Conservation (phyloP, 1,140 invertebrate species). For the Diachasma alloeum region DNA sequence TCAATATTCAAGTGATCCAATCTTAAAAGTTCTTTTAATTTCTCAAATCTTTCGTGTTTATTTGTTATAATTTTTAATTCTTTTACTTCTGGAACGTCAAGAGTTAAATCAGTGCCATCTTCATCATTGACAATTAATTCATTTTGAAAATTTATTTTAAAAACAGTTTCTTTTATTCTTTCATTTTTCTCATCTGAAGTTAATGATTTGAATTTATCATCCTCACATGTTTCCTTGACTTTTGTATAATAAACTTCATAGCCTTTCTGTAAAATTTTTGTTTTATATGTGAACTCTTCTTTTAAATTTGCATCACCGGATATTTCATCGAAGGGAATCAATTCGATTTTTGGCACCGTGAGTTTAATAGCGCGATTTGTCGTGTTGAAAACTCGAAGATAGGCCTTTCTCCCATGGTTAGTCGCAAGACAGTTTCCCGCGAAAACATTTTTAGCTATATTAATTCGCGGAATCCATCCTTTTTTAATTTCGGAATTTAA, state of each 20-base stretch:
- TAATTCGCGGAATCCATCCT: background rate
- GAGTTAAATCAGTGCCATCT: background rate
- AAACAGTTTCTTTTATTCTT: background rate
- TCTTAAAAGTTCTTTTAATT: conserved; percentile 19
- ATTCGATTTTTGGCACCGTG: too few relatives aligned
- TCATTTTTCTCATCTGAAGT: too few relatives aligned
- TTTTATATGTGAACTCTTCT: too few relatives aligned
- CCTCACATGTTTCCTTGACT: too few relatives aligned
- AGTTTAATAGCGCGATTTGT: too few relatives aligned
- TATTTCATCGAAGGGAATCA: too few relatives aligned
- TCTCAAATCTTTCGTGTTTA: background rate
- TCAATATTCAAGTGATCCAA: conserved; percentile 28
- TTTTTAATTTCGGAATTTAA: background rate
- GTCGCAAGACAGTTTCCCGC: background rate
- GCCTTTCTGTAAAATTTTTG: too few relatives aligned
- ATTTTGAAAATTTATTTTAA: background rate
- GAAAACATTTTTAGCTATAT: background rate
- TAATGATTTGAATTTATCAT: too few relatives aligned
- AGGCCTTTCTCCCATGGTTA: background rate
- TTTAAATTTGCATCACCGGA: too few relatives aligned
- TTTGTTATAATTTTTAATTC: background rate
- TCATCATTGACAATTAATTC: background rate
- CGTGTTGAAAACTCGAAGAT: background rate
- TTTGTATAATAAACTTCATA: too few relatives aligned
- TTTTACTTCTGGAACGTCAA: background rate